A percentile compares a stretch with the other conserved stretches of the same genome.
Evolutionary conservation across 2,888 invertebrate genomes (phyloP).

Genomic region (Cheilosia impressa): DNA sequence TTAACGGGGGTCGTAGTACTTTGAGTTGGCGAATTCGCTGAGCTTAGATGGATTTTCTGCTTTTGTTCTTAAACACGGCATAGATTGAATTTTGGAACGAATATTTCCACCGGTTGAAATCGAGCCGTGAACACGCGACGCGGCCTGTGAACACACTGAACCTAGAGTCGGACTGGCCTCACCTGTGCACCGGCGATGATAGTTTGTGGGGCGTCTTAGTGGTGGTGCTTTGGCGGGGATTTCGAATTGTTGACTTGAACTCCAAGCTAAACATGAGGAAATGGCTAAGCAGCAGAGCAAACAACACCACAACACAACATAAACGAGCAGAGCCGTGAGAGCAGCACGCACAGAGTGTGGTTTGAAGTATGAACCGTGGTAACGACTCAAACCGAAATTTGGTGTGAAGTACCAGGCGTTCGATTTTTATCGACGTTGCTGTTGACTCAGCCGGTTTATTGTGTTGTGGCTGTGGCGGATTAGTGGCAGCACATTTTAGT

Average conservation of each 20-base stretch:
- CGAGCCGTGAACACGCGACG: conserved; percentile 71
- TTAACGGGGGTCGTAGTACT: conserved; percentile 51
- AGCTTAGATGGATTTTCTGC: conserved; percentile 1
- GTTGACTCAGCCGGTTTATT: conserved; percentile 10
- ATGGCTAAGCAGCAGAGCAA: conserved; percentile 30
- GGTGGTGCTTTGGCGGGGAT: background rate
- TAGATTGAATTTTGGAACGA: conserved; percentile 28
- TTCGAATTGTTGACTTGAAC: conserved; percentile 35
- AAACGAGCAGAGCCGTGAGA: background rate
- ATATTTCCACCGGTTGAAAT: conserved; percentile 37
- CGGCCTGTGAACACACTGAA: conserved; percentile 74
- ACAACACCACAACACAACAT: conserved; percentile 36
- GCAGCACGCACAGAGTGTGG: conserved; percentile 1
- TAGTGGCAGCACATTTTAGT: conserved; percentile 36
- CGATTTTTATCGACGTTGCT: conserved; percentile 43
- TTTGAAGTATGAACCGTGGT: conserved; percentile 46
- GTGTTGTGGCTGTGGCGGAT: background rate
- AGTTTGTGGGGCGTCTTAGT: conserved; percentile 38
- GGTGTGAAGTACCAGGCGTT: conserved; percentile 14
- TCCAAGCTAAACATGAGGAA: conserved; percentile 63
- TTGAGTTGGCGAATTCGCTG: conserved; percentile 24
- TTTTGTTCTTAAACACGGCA: conserved; percentile 12
- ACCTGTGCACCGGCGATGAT: conserved; percentile 53
- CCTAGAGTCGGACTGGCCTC: conserved; percentile 49
- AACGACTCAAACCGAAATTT: conserved; percentile 43